Percentiles rank a stretch among this genome's conserved stretches.
Evolutionary conservation across 35 echinoderm and acorn worm species (phyloP).

Genomic region (Ophiothrix spiculata): DNA sequence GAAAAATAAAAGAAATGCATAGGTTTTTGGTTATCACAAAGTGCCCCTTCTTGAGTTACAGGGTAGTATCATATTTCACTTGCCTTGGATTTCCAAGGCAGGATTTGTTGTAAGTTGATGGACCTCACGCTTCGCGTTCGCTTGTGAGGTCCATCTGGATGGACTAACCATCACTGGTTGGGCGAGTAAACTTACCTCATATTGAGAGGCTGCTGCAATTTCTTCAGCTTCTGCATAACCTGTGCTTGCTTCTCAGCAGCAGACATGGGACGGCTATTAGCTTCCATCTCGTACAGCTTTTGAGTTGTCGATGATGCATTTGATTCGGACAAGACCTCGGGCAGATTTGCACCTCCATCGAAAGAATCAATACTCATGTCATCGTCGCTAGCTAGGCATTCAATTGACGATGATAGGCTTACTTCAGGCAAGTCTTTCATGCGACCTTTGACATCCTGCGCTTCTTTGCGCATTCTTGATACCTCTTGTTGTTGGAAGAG

Average conservation of each 20-base stretch:
- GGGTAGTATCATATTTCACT: too few species aligned
- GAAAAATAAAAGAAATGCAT: too few species aligned
- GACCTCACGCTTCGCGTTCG: too few species aligned
- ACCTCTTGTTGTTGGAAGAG: conserved; percentile 84
- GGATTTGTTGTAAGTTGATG: too few species aligned
- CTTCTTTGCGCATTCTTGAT: conserved; percentile 55
- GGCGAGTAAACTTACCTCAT: conserved; percentile 73
- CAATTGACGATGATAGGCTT: conserved; percentile 2
- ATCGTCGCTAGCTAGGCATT: conserved; percentile 20
- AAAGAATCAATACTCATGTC: conserved; percentile 28
- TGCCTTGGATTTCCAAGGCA: too few species aligned
- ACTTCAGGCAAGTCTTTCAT: conserved; percentile 60
- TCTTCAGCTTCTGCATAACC: conserved; percentile 90
- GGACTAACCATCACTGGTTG: too few species aligned
- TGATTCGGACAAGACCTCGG: conserved; percentile 29
- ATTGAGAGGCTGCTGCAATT: conserved; percentile 62
- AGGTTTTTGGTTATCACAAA: too few species aligned
- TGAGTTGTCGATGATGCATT: not conserved
- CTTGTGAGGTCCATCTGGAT: too few species aligned
- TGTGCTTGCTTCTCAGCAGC: conserved; percentile 88
- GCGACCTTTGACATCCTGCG: conserved; percentile 60
- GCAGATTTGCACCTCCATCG: conserved; percentile 18
- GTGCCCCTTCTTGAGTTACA: too few species aligned
- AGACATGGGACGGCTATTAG: not conserved
- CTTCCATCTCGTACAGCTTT: not conserved